These are phyloP conservation scores for Cryptocephalus primarius DNA, from an alignment of 2,888 invertebrate species.

Conservation along the genomic window DNA sequence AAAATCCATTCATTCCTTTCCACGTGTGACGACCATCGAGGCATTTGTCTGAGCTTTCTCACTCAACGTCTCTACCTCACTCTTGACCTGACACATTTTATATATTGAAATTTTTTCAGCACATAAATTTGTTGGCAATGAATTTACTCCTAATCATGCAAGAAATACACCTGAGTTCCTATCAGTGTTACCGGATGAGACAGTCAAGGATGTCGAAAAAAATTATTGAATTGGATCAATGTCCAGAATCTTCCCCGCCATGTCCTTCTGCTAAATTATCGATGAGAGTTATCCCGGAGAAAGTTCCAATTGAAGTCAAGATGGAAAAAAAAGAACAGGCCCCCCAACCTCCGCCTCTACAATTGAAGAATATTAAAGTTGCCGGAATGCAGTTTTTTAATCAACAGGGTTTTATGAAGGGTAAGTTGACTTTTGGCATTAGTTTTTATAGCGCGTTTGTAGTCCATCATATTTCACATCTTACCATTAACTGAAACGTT, in stretches of 20 bases:
- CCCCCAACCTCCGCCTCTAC: background rate
- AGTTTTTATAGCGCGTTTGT: background rate
- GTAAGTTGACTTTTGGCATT: constrained; percentile 24
- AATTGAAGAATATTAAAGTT: constrained; percentile 23
- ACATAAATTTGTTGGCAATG: constrained; percentile 51
- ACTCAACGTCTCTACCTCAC: background rate
- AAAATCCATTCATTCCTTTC: constrained; percentile 23
- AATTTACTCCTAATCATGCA: constrained; percentile 57
- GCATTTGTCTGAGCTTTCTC: constrained; percentile 23
- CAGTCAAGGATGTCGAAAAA: constrained; percentile 61
- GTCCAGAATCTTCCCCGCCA: constrained; percentile 42
- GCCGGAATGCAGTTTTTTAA: constrained; percentile 43
- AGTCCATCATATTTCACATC: background rate
- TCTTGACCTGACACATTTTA: too few relatives aligned
- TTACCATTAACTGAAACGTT: too few relatives aligned
- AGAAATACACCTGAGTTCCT: constrained; percentile 63
- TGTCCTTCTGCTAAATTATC: constrained; percentile 45
- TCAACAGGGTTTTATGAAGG: constrained; percentile 45
- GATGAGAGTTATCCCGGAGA: constrained; percentile 22
- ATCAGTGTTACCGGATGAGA: constrained; percentile 72
- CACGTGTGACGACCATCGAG: constrained; percentile 16
- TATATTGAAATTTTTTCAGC: constrained; percentile 33
- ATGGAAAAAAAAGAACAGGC: constrained; percentile 11
- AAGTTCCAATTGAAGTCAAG: constrained; percentile 13
- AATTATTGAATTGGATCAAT: constrained; percentile 52